Evolutionary conservation across 2,797 vertebrate genomes (phyloP), one percentile per base, ranked within the genome.

Genomic region (Pipistrellus nathusii): DNA sequence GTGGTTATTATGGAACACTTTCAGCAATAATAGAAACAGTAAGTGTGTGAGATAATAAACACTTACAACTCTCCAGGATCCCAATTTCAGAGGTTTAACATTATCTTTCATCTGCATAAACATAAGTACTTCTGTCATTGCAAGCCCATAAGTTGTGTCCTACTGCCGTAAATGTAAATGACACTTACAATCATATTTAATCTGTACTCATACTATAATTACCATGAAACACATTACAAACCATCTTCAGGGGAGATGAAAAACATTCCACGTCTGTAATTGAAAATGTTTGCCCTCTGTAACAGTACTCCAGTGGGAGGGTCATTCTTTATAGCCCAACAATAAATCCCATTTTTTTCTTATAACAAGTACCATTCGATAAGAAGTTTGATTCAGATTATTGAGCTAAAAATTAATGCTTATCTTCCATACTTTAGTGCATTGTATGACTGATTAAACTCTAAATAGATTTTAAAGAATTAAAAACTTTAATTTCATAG

Each of bases 121-220:
- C 30, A 32, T 46, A 93, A 96, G 25, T 18, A 71, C 88, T 87
- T 94, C 38, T 92, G 55, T 87, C 53, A 57, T 4, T 81, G 57
- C 25, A 87, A 85, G 76, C 23, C 38, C 46, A 76, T 91, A 83
- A 96, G 46, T 94, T 89, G 48, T 59, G 87, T 85, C 95, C 94
- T 46, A 93, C 91, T 96, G 81, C 87, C 64, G 51, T 77, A 96
- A 95, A 83, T 94, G 96, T n/a, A 88, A 96, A 94, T 94, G 89
- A 88, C 82, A 85, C 48, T 90, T 92, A 88, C 15, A 87, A 59
- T 94, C 71, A 89, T 35, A 38, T 78, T 93, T 88, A 96, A 94
- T 96, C 77, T 68, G 66, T 8, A 94, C n/a, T 93, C 41, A 68
- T 72, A 84, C 80, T 92, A 62, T 92, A 95, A 96, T 96, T 96